Percentiles rank a stretch among this genome's conserved stretches.
These are phyloP conservation scores for Cancer borealis DNA, from an alignment of 2,888 invertebrate species.

Conservation along the genomic window DNA sequence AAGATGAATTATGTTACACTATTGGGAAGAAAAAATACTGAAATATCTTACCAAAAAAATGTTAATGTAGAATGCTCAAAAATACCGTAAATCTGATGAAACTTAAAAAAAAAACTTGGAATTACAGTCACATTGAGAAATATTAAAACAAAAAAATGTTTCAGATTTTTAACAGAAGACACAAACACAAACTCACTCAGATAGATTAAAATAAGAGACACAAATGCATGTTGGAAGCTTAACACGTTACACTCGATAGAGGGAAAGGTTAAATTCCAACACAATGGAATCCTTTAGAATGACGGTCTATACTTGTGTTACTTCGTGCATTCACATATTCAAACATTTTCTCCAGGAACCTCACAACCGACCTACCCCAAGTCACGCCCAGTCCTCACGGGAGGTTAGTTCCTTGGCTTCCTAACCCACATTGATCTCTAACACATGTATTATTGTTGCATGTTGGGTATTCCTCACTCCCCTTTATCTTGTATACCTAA, in stretches of 20 bases:
- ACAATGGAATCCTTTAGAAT: not conserved
- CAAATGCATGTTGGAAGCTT: not conserved
- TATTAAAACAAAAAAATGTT: not conserved
- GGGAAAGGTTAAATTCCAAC: not conserved
- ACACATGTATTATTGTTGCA: not conserved
- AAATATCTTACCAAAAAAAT: not conserved
- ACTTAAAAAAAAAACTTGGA: not conserved
- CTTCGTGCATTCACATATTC: not conserved
- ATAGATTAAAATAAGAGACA: not conserved
- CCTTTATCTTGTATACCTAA: not conserved
- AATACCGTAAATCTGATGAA: not conserved
- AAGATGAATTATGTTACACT: not conserved
- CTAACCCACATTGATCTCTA: not conserved
- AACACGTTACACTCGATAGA: not conserved
- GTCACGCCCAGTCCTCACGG: constrained; percentile 64
- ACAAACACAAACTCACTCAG: not conserved
- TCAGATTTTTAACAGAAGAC: not conserved
- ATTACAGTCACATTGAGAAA: not conserved
- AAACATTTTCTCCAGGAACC: constrained; percentile 57
- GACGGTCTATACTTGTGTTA: not conserved
- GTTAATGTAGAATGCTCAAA: not conserved
- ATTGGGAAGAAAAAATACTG: not conserved
- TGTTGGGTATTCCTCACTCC: not conserved
- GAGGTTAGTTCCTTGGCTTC: constrained; percentile 62
- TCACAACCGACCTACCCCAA: constrained; percentile 63